Base-by-base conservation (phyloP, 2,888 invertebrate genomes). In the Tenthredo livida region DNA sequence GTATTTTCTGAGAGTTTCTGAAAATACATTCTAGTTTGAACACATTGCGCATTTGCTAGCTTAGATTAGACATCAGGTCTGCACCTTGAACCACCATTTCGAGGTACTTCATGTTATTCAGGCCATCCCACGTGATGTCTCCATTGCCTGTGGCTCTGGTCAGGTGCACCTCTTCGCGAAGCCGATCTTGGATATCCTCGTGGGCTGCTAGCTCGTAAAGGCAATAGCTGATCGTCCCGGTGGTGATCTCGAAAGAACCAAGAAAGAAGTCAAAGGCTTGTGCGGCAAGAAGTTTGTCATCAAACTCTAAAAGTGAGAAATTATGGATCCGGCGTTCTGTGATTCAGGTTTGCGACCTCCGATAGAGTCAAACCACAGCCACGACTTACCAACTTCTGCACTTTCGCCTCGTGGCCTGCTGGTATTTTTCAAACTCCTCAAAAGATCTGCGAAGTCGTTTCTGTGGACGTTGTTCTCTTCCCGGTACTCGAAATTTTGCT, bases 61-160 rank as follows among this genome's bases (percentile, higher is more conserved):
- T 1, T 12, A 43, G 40, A 40, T 12, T 25, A 0, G 21, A 73
- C 15, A n/a, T n/a, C n/a, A 4, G 33, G 0, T 17, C 50, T n/a
- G 29, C 88, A 93, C 93, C 93, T 85, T 88, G 89, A 84, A 93
- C 87, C 10, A 94, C 90, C 86, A 89, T 92, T 85, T 94, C 94
- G 86, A 94, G 87, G 88, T 94, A 94, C 29, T 91, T 88, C 92
- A 94, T 91, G 85, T 93, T 92, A 89, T 91, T 90, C 12, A 94
- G 84, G 9, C 91, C 90, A 2, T 84, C 73, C 54, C 21, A 73
- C 5, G 37, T 73, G 25, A 73, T 84, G 33, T 58, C 25, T 2
- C 54, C 84, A 37, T 73, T 25, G 5, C 43, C 25, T 15, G 37
- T 17, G 10, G 40, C 43, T 54, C 58, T 84, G n/a, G 43, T 54